phyloP scores from a whole-genome alignment of 37 sponge, comb jelly and placozoan species.

The Chondrilla cf. caribensis region DNA sequence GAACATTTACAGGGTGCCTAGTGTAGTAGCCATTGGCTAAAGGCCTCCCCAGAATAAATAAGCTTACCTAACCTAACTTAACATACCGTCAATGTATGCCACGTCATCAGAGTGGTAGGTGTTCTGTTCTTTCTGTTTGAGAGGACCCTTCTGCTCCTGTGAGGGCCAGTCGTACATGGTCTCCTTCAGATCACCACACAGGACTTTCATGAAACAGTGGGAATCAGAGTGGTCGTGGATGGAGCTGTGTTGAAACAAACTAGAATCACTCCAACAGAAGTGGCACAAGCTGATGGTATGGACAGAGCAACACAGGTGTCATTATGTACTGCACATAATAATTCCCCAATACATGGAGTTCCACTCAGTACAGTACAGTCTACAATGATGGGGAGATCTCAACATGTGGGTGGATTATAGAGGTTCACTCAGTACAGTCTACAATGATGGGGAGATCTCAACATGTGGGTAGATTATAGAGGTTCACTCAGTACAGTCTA shows the following conservation, averaged over 20 bases:
- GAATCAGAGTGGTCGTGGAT: slow-evolving; percentile 87
- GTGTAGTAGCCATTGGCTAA: neutral
- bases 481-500: too few species aligned
- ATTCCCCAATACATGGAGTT: too few species aligned
- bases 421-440: too few species aligned
- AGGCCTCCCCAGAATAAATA: too few species aligned
- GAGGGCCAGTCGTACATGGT: slow-evolving; percentile 67
- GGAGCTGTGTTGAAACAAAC: slow-evolving; percentile 40
- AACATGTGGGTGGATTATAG: too few species aligned
- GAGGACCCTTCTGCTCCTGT: neutral
- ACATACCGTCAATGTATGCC: slow-evolving; percentile 79
- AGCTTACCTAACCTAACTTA: neutral
- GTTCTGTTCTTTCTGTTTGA: neutral
- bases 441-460: too few species aligned
- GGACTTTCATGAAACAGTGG: slow-evolving; percentile 92
- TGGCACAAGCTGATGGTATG: neutral
- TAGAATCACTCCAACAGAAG: too few species aligned
- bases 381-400: too few species aligned
- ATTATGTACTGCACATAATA: too few species aligned
- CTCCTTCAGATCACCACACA: slow-evolving; percentile 72
- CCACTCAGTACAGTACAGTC: too few species aligned
- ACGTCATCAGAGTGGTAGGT: slow-evolving; percentile 47
- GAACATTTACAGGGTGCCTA: neutral
- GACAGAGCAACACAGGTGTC: too few species aligned
- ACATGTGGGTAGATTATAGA: too few species aligned